A percentile compares a stretch with the other conserved stretches of the same genome.
Evolutionary conservation across 2,888 invertebrate genomes (phyloP).

Genomic region (Norana najaformis): DNA sequence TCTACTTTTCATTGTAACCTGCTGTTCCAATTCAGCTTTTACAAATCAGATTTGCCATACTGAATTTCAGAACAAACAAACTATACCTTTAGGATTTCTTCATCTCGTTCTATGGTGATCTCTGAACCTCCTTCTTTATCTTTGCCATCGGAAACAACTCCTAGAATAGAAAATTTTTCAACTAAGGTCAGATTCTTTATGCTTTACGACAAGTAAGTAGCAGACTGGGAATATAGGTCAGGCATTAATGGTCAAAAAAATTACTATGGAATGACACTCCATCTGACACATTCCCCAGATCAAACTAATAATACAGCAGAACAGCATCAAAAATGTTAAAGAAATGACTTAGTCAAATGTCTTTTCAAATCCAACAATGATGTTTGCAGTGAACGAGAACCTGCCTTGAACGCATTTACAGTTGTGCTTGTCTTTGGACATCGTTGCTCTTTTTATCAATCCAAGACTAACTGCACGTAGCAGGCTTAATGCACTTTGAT

Average conservation of each 20-base stretch:
- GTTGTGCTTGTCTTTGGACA: not conserved
- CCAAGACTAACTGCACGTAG: no score
- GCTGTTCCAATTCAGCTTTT: not conserved
- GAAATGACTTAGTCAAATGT: not conserved
- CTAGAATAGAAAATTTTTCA: not conserved
- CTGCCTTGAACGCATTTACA: not conserved
- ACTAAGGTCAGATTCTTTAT: not conserved
- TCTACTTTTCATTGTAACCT: not conserved
- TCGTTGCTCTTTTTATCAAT: not conserved
- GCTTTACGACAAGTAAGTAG: not conserved
- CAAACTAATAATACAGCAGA: not conserved
- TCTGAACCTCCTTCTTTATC: slow-evolving; percentile 55
- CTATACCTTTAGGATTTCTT: slow-evolving; percentile 72
- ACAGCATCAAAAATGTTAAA: not conserved
- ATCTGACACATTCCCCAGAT: not conserved
- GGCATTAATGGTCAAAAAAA: no score
- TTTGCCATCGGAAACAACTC: slow-evolving; percentile 48
- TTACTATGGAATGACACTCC: no score
- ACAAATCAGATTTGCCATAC: not conserved
- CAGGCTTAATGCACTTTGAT: no score
- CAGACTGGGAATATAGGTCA: not conserved
- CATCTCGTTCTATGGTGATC: slow-evolving; percentile 72
- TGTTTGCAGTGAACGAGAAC: not conserved
- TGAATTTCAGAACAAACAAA: not conserved
- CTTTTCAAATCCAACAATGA: not conserved